phyloP scores from a whole-genome alignment of 2,113 vertebrate genomes.

The Serinus canaria region DNA sequence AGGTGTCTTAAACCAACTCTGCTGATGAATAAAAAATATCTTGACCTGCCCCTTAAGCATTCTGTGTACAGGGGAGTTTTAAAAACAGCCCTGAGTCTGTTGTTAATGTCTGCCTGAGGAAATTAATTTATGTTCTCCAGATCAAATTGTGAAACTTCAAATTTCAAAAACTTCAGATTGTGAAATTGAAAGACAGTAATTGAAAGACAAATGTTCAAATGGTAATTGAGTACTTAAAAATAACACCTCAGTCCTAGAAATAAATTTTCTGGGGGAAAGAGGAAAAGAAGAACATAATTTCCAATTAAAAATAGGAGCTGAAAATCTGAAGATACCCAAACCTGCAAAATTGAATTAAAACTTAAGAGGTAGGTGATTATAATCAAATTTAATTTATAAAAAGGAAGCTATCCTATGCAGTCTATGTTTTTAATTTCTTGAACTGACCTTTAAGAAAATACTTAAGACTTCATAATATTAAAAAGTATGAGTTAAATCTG shows the following conservation, averaged over 20 bases:
- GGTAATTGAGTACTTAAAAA: neutral
- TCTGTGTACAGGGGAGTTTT: accelerated
- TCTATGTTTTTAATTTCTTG: neutral
- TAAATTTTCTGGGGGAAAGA: neutral
- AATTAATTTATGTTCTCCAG: neutral
- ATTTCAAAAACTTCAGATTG: too few species aligned
- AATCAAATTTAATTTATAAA: neutral
- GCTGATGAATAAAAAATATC: neutral
- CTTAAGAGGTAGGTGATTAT: neutral
- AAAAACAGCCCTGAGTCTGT: neutral
- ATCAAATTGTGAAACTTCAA: neutral
- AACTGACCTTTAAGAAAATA: neutral
- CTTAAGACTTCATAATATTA: neutral
- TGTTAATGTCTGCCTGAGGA: neutral
- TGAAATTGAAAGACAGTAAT: neutral
- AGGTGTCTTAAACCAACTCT: neutral
- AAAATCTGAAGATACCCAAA: neutral
- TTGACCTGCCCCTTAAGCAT: neutral
- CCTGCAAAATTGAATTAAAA: neutral
- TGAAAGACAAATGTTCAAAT: neutral
- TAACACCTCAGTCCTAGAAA: neutral
- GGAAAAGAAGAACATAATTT: neutral
- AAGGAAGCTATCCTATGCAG: neutral
- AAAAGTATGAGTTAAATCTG: neutral
- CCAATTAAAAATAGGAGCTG: neutral